Base-by-base conservation (phyloP, 30 jellyfish, hydroid and myxozoan genomes). In the Hydra vulgaris region DNA sequence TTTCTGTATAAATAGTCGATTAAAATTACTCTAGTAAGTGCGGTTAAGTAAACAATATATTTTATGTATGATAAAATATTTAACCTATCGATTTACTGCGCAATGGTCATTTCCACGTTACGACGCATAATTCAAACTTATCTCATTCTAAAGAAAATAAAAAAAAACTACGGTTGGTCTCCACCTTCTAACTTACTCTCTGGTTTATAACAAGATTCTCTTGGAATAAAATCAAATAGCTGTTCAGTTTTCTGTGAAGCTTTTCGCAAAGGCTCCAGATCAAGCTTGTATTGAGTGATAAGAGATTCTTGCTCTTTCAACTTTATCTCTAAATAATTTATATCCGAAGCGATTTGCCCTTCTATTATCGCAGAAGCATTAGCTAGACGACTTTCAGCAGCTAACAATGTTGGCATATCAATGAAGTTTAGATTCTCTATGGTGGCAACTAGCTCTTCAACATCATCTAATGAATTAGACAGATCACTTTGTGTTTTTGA, bases 311-410 rank as follows among this genome's bases (percentile, higher is more conserved):
- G 99, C n/a, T 74, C 78, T 20, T n/a, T 76, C 12, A 87, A 70
- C 18, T 78, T 53, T 17, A 76, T 84, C 74, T 84, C 70, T 26
- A 87, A 18, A 52, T 26, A 67, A n/a, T 84, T 87, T 0, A 92
- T 78, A 73, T 92, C 99, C 17, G 25, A 26, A 54, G 95, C 84
- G 21, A 87, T 74, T 7, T 53, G 74, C 0, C 94, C 95, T 7
- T 25, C 70, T 0, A 92, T 84, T 23, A 84, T 84, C 17, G 61
- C 83, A 26, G 85, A 76, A 12, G 95, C 99, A n/a, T 53, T 66
- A 53, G 82, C 78, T 70, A 92, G 88, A 72, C 96, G 80, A 23
- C 76, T 76, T 54, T 92, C 99, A 16, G 99, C 99, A 20, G 81
- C 95, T 79, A 81, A 89, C 79, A 92, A 81, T n/a, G 79, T 81